Evolutionary conservation across 2,113 vertebrate species (phyloP).

Genomic region (Gambusia affinis): DNA sequence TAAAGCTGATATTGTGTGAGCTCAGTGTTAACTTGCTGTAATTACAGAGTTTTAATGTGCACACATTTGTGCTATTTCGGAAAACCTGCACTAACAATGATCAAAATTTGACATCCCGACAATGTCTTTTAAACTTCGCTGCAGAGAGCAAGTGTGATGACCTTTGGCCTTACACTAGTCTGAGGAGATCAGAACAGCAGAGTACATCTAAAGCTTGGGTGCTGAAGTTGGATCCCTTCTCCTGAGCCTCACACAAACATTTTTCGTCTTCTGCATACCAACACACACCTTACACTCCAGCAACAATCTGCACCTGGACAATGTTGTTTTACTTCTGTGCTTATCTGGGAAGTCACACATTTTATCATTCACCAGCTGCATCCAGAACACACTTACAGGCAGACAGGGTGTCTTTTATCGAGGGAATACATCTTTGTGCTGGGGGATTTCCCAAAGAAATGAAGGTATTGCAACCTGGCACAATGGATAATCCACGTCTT

Average conservation of each 20-base stretch:
- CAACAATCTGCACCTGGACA: slow-evolving; percentile 78
- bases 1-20: slow-evolving; percentile 30
- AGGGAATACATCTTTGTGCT: slow-evolving; percentile 52
- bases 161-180: slow-evolving; percentile 69
- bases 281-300: slow-evolving; percentile 64
- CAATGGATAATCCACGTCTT: slow-evolving; percentile 34
- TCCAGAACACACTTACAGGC: slow-evolving; percentile 65
- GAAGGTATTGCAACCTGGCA: slow-evolving; percentile 30
- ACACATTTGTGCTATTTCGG: slow-evolving; percentile 56
- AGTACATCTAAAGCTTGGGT: slow-evolving; percentile 71
- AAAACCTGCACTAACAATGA: slow-evolving; percentile 55
- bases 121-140: slow-evolving; percentile 39
- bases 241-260: slow-evolving; percentile 69
- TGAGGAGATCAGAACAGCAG: slow-evolving; percentile 71
- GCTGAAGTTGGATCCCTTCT: slow-evolving; percentile 65
- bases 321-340: slow-evolving; percentile 69
- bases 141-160: slow-evolving; percentile 39
- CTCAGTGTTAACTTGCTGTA: slow-evolving; percentile 14
- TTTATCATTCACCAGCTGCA: slow-evolving; percentile 77
- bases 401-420: slow-evolving; percentile 64
- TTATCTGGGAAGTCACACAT: slow-evolving; percentile 69
- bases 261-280: slow-evolving; percentile 77
- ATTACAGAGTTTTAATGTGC: slow-evolving; percentile 41
- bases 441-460: slow-evolving; percentile 60
- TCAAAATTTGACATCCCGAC: slow-evolving; percentile 61